These are phyloP conservation scores for Cardiocondyla obscurior DNA, from an alignment of 1,140 invertebrate genomes.

Conservation along the genomic window DNA sequence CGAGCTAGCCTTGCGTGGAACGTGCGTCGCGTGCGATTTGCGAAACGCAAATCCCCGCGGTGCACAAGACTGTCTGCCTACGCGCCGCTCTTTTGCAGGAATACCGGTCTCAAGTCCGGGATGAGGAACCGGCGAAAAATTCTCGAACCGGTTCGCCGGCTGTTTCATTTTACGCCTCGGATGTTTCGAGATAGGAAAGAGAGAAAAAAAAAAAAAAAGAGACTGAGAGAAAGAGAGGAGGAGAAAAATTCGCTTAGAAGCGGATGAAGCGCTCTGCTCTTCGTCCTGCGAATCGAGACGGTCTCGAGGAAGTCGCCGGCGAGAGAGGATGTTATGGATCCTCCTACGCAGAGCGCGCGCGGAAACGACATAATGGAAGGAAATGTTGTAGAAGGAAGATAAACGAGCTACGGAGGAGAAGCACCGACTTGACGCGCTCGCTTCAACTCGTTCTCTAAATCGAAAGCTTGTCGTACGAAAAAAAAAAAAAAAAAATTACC, in stretches of 20 bases:
- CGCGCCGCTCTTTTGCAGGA: constrained; percentile 47
- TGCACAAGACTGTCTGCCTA: constrained; percentile 43
- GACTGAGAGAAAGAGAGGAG: not conserved
- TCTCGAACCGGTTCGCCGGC: constrained; percentile 68
- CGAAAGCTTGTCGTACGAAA: too few relatives aligned
- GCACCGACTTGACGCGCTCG: not conserved
- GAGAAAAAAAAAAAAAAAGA: not conserved
- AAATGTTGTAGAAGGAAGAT: constrained; percentile 55
- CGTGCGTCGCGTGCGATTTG: constrained; percentile 28
- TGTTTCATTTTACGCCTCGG: constrained; percentile 51
- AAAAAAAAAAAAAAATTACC: too few relatives aligned
- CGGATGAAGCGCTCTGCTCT: not conserved
- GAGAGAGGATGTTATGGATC: constrained; percentile 55
- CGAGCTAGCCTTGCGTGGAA: constrained; percentile 33
- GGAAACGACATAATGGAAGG: constrained; percentile 61
- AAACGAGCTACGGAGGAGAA: constrained; percentile 24
- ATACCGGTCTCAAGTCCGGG: constrained; percentile 70
- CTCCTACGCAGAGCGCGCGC: constrained; percentile 51
- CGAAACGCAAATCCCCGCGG: constrained; percentile 26
- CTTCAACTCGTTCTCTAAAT: not conserved
- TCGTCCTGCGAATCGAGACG: constrained; percentile 17
- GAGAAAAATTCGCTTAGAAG: constrained; percentile 17
- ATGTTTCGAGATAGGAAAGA: not conserved
- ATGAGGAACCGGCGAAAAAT: constrained; percentile 64
- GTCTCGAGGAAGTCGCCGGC: not conserved